Base-by-base conservation (phyloP, 2,888 invertebrate genomes). In the Megastigmus dorsalis region DNA sequence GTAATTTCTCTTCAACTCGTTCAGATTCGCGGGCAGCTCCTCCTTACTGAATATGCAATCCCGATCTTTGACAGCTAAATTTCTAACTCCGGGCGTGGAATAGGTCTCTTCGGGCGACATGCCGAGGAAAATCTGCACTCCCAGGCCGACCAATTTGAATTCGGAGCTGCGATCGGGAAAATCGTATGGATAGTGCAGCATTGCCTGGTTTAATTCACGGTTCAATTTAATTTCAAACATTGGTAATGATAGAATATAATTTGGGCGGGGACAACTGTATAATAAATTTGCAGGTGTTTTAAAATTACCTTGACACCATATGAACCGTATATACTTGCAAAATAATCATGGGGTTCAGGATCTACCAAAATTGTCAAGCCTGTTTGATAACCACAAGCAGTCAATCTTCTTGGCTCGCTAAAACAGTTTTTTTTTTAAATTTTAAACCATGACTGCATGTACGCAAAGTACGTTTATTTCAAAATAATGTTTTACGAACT, bases 351-450 rank as follows among this genome's bases (percentile, higher is more conserved):
- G 0, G 89, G 86, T 45, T 91, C 83, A 0, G 90, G 90, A 79
- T 92, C 89, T 0, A 93, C 79, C 2, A 92, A 81, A 0, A 92
- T 89, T 0, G 92, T 91, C 0, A 94, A 88, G 0, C 93, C 94
- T 0, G 92, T 93, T 80, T 92, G 91, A 82, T 91, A 92, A 0
- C 94, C 94, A 80, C 93, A 93, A 0, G 93, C 92, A 0, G 93
- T 92, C 0, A 93, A 91, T 1, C 91, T 90, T 66, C 91, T 90
- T 0, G 93, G 92, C 2, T 83, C 84, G 0, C 72, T 72, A 18
- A 59, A 57, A 62, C 10, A 5, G 5, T 2, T 41, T 26, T 41
- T 9, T 0, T 43, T 13, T 5, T n/a, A 28, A 41, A 67, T 20
- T 30, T 0, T n/a, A n/a, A n/a, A n/a, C n/a, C n/a, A n/a, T n/a